These are phyloP conservation scores for Erynnis tages DNA, from an alignment of 2,888 invertebrate species.

Conservation along the genomic window DNA sequence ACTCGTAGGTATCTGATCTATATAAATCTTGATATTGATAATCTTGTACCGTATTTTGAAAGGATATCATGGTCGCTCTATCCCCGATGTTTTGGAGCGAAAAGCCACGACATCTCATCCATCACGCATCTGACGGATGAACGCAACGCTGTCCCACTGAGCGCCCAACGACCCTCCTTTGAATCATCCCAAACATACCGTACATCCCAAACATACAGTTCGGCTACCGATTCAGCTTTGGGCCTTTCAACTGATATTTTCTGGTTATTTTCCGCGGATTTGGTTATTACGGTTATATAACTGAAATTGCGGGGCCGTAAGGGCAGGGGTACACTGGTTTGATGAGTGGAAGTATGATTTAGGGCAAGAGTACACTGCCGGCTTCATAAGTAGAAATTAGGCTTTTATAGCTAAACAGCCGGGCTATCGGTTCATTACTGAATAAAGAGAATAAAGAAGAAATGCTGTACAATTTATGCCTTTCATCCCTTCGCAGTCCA, in stretches of 20 bases:
- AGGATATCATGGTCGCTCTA: not conserved
- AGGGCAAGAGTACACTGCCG: no score
- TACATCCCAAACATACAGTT: conserved; percentile 7
- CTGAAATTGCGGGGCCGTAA: no score
- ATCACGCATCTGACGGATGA: conserved; percentile 23
- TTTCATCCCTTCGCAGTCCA: no score
- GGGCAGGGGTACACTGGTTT: no score
- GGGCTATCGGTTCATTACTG: no score
- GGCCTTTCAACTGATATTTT: conserved; percentile 2
- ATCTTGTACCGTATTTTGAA: not conserved
- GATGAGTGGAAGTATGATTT: no score
- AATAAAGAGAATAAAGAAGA: no score
- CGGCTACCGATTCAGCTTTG: not conserved
- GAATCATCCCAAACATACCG: conserved; percentile 2
- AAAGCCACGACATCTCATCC: conserved; percentile 20
- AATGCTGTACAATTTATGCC: no score
- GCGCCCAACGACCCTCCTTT: not conserved
- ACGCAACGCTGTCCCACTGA: conserved; percentile 16
- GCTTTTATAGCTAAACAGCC: no score
- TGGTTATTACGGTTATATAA: not conserved
- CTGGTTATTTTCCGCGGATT: not conserved
- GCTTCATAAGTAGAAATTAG: no score
- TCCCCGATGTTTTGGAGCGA: conserved; percentile 11
- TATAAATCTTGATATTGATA: no score
- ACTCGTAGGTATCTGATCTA: no score